A percentile compares a stretch with the other conserved stretches of the same genome.
Conservation (phyloP, 2,888 invertebrate genomes). For the Parochlus steinenii region DNA sequence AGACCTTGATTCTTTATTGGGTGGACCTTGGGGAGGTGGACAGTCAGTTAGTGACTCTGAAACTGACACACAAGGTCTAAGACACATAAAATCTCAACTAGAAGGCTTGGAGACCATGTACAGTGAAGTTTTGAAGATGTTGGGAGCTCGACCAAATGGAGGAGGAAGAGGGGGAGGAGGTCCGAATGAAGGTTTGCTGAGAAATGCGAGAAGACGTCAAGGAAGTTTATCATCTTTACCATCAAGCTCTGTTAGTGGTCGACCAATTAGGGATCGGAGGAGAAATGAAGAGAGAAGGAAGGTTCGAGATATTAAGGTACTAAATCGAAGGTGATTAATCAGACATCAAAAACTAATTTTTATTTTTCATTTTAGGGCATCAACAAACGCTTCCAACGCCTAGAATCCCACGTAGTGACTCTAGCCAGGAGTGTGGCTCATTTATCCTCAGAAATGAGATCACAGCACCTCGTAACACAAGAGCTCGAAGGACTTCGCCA, state of each 20-base stretch:
- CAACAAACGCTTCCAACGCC: constrained; percentile 70
- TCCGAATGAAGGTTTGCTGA: constrained; percentile 16
- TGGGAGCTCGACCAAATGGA: constrained; percentile 26
- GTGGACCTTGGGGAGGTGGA: constrained; percentile 34
- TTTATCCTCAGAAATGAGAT: constrained; percentile 78
- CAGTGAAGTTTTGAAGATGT: constrained; percentile 49
- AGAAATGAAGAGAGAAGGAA: constrained; percentile 57
- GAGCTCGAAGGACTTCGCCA: constrained; percentile 77
- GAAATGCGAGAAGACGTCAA: constrained; percentile 39
- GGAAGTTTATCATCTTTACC: constrained; percentile 73
- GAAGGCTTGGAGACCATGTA: constrained; percentile 68
- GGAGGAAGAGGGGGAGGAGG: no score
- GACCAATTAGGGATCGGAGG: constrained; percentile 56
- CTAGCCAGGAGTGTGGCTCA: constrained; percentile 80
- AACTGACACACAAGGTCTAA: constrained; percentile 56
- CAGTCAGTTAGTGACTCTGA: constrained; percentile 51
- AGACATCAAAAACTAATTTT: background rate
- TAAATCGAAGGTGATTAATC: constrained; percentile 7
- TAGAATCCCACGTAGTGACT: constrained; percentile 84
- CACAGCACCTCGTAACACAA: constrained; percentile 75
- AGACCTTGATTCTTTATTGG: constrained; percentile 62
- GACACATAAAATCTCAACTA: constrained; percentile 62
- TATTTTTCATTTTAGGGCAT: constrained; percentile 40
- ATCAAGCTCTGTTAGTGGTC: constrained; percentile 65
- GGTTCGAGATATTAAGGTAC: constrained; percentile 52